Evolutionary conservation across 2,797 vertebrate genomes (phyloP).

Genomic region (Telmatherina bonti): DNA sequence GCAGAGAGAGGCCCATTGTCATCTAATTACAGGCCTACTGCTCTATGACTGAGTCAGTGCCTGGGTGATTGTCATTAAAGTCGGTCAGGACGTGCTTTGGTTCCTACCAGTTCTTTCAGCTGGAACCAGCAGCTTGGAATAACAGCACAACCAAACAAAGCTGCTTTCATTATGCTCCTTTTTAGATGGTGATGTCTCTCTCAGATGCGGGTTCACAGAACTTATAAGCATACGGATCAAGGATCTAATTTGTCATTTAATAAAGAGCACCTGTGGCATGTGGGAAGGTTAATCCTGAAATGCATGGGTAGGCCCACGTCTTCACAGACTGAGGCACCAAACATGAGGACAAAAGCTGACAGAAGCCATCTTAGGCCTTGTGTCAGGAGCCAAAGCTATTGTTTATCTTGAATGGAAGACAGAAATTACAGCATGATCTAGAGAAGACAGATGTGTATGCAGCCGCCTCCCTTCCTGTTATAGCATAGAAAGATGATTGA

Average conservation of each 20-base stretch:
- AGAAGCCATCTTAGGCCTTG: constrained; percentile 1
- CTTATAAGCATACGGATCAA: constrained; percentile 41
- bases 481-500: not conserved
- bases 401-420: constrained; percentile 48
- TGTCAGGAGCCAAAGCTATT: constrained; percentile 49
- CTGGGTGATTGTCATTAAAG: constrained; percentile 66
- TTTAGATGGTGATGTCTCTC: constrained; percentile 37
- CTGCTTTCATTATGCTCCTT: constrained; percentile 38
- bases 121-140: constrained; percentile 76
- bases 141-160: constrained; percentile 61
- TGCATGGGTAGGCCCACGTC: constrained; percentile 34
- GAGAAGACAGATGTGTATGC: constrained; percentile 6
- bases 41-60: constrained; percentile 53
- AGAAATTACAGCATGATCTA: constrained; percentile 27
- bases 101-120: constrained; percentile 66
- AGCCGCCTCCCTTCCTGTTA: constrained; percentile 1
- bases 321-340: constrained; percentile 27
- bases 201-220: constrained; percentile 60
- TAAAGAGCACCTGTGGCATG: constrained; percentile 76
- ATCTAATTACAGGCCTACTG: constrained; percentile 75
- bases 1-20: constrained; percentile 75
- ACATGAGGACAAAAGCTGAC: constrained; percentile 50
- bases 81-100: constrained; percentile 57
- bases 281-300: constrained; percentile 50
- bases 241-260: constrained; percentile 58